phyloP scores from a whole-genome alignment of 2,888 invertebrate species.

The Torymus tubicola region DNA sequence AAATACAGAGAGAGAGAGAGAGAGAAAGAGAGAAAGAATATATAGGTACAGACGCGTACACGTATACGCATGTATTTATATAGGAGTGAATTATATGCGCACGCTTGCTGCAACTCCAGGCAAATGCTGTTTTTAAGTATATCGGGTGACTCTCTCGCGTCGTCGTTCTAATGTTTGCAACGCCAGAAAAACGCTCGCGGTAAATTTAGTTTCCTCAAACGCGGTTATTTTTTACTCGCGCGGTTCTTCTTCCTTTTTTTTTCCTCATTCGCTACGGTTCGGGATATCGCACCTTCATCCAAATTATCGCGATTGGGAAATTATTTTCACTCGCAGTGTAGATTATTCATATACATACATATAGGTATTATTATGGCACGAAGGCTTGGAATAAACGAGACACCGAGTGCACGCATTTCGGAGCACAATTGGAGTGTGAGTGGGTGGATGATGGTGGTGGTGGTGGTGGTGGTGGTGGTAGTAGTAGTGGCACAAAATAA shows the following conservation, averaged over 20 bases:
- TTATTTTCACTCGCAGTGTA: neutral
- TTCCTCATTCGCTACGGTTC: neutral
- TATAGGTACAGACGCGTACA: neutral
- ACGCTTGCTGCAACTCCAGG: neutral
- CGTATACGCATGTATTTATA: slow-evolving; percentile 27
- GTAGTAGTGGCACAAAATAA: slow-evolving; percentile 47
- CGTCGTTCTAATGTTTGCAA: neutral
- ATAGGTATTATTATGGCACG: no score
- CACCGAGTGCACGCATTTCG: slow-evolving; percentile 67
- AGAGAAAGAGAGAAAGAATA: no score
- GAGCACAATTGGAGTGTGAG: slow-evolving; percentile 29
- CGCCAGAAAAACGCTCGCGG: neutral
- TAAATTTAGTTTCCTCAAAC: slow-evolving; percentile 34
- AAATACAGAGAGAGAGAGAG: neutral
- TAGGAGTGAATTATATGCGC: neutral
- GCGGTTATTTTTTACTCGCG: neutral
- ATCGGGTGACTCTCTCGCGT: slow-evolving; percentile 27
- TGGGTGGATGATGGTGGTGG: neutral
- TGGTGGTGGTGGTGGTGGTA: slow-evolving; percentile 38
- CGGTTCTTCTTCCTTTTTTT: neutral
- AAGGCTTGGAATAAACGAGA: slow-evolving; percentile 57
- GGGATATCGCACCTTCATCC: slow-evolving; percentile 42
- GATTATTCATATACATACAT: slow-evolving; percentile 32
- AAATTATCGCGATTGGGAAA: slow-evolving; percentile 4
- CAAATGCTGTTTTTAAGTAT: slow-evolving; percentile 20